A percentile compares a stretch with the other conserved stretches of the same genome.
Conservation (phyloP, 2,888 invertebrate species). For the Achlya flavicornis region DNA sequence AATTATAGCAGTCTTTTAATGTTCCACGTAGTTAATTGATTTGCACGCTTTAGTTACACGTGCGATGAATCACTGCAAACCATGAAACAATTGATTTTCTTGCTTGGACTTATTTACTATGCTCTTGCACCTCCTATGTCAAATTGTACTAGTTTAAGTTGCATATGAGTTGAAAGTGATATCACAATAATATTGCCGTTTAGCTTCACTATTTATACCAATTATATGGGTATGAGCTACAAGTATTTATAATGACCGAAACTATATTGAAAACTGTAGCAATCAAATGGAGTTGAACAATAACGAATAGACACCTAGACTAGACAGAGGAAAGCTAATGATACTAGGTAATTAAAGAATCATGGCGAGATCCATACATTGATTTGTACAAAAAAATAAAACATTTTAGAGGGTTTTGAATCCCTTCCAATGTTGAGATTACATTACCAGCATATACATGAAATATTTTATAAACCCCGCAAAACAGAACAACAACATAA, state of each 20-base stretch:
- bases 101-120: neutral
- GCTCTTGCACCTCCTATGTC: neutral
- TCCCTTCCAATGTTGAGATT: no score
- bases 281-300: neutral
- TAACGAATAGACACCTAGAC: neutral
- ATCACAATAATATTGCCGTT: neutral
- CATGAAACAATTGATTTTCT: conserved; percentile 4
- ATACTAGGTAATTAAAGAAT: no score
- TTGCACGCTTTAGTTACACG: conserved; percentile 1
- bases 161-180: neutral
- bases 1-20: neutral
- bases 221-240: neutral
- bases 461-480: no score
- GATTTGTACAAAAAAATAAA: no score
- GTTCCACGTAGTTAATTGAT: neutral
- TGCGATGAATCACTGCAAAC: neutral
- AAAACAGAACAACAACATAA: no score
- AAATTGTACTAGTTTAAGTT: neutral
- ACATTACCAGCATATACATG: no score
- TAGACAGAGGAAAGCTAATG: neutral
- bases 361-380: no score
- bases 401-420: no score
- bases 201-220: neutral
- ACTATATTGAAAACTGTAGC: neutral
- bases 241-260: neutral